Conservation (phyloP, 1,140 invertebrate species). For the Diorhabda sublineata region DNA sequence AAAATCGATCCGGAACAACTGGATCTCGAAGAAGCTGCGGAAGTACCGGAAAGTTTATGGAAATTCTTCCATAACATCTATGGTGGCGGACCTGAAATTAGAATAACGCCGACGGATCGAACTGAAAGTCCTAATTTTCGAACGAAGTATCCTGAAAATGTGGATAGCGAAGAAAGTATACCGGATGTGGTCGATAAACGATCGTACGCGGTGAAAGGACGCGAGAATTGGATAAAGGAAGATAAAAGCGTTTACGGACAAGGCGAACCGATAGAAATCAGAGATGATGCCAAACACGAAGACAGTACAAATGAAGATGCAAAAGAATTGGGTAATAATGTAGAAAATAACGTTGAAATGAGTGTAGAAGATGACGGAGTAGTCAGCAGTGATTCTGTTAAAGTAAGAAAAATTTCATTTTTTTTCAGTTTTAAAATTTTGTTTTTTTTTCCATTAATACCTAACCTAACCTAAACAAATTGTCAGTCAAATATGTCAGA, state of each 20-base stretch:
- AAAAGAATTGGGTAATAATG: neutral
- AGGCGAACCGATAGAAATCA: neutral
- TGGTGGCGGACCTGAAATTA: slow-evolving; percentile 57
- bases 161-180: slow-evolving; percentile 11
- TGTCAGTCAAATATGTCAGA: neutral
- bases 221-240: neutral
- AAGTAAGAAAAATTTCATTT: neutral
- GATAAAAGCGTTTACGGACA: neutral
- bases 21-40: slow-evolving; percentile 58
- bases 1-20: slow-evolving; percentile 53
- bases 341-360: neutral
- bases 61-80: slow-evolving; percentile 79
- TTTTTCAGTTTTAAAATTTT: neutral
- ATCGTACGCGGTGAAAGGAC: neutral
- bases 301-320: too few species aligned
- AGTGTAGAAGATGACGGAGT: neutral
- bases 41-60: slow-evolving; percentile 81
- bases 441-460: neutral
- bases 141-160: slow-evolving; percentile 9
- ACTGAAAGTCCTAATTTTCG: neutral
- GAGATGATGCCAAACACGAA: neutral
- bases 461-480: too few species aligned
- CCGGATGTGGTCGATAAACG: slow-evolving; percentile 1
- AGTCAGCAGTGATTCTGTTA: neutral
- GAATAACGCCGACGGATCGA: neutral